Base-by-base conservation (phyloP, 2,888 invertebrate species). In the Aphodius granarius region DNA sequence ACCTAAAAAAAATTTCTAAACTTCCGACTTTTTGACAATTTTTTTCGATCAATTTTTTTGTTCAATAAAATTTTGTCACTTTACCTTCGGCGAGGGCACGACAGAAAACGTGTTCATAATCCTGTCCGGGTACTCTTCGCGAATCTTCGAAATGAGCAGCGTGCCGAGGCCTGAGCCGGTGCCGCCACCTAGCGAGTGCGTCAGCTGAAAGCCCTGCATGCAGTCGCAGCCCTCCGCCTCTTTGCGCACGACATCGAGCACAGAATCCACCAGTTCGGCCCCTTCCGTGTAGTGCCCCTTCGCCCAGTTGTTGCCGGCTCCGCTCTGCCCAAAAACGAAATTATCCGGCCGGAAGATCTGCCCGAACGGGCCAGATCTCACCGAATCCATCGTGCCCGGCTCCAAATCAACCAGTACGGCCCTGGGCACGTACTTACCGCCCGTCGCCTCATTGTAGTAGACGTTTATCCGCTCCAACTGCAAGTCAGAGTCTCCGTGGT, bases 91-190 rank as follows among this genome's bases (percentile, higher is more conserved):
- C 79, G 94, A 94, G 81, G 94, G 94, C 86, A 94, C 94, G 78
- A 98, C 97, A 75, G 96, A 96, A 89, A 96, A 97, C 84, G 97
- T 97, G 90, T 96, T 96, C 97, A 98, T 98, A 84, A 98, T 98
- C 89, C 98, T 93, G 90, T 98, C 98, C 80, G 98, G 98, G 87
- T 97, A 98, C 89, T 98, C 98, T 88, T 98, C 97, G 83, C 97
- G 93, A 87, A 98, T 97, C 89, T 98, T 98, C 81, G 96, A 97
- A 85, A 98, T 98, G 80, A 98, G 91, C 77, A 98, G 90, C 77
- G 98, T 98, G 82, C 98, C 97, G 94, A 98, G 94, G 80, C 98
- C 98, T 82, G 97, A 97, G 18, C 98, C 98, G 83, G 97, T 98
- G 83, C 98, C 97, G 84, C 98, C 97, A 78, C 97, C 97, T 81